Conservation (phyloP, 2,113 vertebrate species). For the Ursus arctos region DNA sequence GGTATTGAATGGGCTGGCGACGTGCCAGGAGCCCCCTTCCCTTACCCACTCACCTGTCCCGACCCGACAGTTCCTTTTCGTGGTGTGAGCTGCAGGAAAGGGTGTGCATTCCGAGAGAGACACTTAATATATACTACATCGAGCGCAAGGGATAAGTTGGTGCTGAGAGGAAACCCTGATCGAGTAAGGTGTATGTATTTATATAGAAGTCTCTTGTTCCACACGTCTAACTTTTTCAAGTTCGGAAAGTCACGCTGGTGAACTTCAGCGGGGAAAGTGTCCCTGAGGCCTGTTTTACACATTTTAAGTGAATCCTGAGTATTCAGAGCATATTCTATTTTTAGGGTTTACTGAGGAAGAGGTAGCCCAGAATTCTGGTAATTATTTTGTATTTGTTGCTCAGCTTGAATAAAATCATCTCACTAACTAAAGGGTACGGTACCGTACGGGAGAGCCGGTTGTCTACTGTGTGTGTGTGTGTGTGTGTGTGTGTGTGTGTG, state of each 20-base stretch:
- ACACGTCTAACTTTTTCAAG: not conserved
- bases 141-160: not conserved
- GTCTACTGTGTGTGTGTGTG: not conserved
- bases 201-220: not conserved
- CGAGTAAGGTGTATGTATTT: not conserved
- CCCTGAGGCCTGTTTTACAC: not conserved
- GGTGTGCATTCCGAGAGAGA: not conserved
- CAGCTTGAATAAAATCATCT: not conserved
- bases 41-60: not conserved
- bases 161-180: not conserved
- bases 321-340: not conserved
- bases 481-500: not conserved
- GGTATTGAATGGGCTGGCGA: not conserved
- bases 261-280: not conserved
- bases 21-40: accelerated
- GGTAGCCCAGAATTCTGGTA: not conserved
- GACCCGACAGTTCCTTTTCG: not conserved
- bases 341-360: not conserved
- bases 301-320: not conserved
- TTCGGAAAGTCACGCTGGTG: not conserved
- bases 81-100: not conserved
- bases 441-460: not conserved
- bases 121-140: not conserved
- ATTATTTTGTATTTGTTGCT: not conserved
- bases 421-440: not conserved